phyloP scores from a whole-genome alignment of 2,888 invertebrate species.

The Mystacides longicornis region DNA sequence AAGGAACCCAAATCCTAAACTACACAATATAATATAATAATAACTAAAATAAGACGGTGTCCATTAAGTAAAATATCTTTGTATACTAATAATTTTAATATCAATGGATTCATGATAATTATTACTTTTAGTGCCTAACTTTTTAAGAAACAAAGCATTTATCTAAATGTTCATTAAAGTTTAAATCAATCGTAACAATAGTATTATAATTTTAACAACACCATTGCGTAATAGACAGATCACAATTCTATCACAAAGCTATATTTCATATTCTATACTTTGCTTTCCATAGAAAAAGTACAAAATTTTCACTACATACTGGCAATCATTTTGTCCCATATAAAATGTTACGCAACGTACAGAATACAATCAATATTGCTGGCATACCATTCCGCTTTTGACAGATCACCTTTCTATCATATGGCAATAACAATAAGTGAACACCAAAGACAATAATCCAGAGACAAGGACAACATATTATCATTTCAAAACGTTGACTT shows the following conservation, averaged over 20 bases:
- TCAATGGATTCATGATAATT: conserved; percentile 11
- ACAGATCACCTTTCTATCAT: neutral
- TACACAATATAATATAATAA: conserved; percentile 19
- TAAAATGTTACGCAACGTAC: neutral
- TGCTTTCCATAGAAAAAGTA: neutral
- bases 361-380: neutral
- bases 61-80: conserved; percentile 17
- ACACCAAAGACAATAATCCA: neutral
- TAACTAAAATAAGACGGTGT: conserved; percentile 12
- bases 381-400: neutral
- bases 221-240: conserved; percentile 12
- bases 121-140: conserved; percentile 2
- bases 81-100: conserved; percentile 16
- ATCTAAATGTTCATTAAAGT: neutral
- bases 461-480: neutral
- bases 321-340: too few relatives aligned
- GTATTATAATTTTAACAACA: conserved; percentile 5
- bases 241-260: conserved; percentile 12
- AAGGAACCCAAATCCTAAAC: conserved; percentile 25
- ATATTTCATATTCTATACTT: conserved; percentile 8
- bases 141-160: neutral
- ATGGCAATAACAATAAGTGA: neutral
- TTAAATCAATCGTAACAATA: neutral
- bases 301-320: neutral
- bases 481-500: too few relatives aligned